A percentile compares a stretch with the other conserved stretches of the same genome.
Evolutionary conservation across 1,140 invertebrate species (phyloP).

Genomic region (Alviniconcha marisindica): DNA sequence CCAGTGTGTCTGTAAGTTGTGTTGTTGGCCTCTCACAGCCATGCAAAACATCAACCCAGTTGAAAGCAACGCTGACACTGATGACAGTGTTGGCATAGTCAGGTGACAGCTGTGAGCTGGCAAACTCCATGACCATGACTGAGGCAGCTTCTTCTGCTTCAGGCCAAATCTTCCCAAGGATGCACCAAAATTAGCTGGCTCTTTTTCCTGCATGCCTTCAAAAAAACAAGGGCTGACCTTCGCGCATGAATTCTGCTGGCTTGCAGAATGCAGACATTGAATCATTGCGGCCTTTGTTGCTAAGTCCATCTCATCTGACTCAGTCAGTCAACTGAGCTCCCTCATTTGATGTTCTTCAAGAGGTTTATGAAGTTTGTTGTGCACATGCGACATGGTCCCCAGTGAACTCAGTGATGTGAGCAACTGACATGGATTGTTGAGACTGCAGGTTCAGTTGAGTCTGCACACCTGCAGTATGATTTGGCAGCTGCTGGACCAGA

Average conservation of each 20-base stretch:
- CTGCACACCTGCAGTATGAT: no score
- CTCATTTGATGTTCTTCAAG: no score
- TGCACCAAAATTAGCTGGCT: not conserved
- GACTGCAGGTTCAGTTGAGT: no score
- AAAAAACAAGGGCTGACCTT: not conserved
- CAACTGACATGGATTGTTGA: no score
- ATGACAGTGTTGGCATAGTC: constrained; percentile 4
- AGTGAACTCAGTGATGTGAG: no score
- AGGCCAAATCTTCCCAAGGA: not conserved
- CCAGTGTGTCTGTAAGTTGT: not conserved
- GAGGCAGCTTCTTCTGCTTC: not conserved
- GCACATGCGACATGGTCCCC: no score
- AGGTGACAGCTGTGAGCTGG: not conserved
- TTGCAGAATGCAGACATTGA: not conserved
- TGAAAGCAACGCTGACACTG: not conserved
- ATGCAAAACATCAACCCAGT: not conserved
- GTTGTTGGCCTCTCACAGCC: no score
- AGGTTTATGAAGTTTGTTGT: no score
- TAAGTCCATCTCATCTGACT: no score
- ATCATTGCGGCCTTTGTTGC: not conserved
- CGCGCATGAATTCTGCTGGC: not conserved
- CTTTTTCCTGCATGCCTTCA: not conserved
- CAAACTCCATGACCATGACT: constrained; percentile 2
- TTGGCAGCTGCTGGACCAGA: no score
- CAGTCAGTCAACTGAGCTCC: no score